Evolutionary conservation across 2,113 vertebrate species (phyloP).

Genomic region (Ptyas mucosa): DNA sequence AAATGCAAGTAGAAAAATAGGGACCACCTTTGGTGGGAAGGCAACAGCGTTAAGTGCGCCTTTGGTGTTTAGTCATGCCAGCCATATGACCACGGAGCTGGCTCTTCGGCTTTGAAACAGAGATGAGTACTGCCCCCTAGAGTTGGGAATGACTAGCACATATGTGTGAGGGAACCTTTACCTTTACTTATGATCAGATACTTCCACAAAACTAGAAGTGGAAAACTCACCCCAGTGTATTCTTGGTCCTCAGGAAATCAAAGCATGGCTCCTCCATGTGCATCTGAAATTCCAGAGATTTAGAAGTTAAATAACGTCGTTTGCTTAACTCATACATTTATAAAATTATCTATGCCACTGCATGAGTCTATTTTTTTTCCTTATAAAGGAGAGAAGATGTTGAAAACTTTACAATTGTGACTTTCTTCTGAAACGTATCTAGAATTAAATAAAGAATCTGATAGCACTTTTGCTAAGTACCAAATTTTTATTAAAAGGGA

Average conservation of each 20-base stretch:
- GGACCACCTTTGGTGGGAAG: no score
- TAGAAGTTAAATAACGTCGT: not conserved
- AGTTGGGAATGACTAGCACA: no score
- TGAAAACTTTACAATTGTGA: not conserved
- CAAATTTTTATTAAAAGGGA: not conserved
- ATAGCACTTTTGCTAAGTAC: not conserved
- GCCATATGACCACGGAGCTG: no score
- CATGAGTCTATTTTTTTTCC: not conserved
- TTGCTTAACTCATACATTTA: not conserved
- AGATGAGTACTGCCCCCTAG: no score
- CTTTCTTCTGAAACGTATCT: not conserved
- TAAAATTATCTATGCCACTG: not conserved
- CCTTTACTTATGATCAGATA: no score
- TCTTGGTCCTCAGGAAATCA: slow-evolving; percentile 80
- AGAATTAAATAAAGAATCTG: not conserved
- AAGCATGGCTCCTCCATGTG: slow-evolving; percentile 84
- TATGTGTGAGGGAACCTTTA: no score
- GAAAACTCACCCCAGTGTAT: slow-evolving; percentile 74
- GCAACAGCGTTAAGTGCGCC: no score
- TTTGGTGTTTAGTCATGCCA: no score
- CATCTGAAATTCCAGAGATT: slow-evolving; percentile 68
- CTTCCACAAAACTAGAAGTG: not conserved
- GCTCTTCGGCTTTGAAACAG: no score
- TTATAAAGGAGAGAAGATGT: not conserved
- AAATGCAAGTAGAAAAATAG: no score